Evolutionary conservation across 1,140 invertebrate species (phyloP).

Genomic region (Lasaia peninsularis): DNA sequence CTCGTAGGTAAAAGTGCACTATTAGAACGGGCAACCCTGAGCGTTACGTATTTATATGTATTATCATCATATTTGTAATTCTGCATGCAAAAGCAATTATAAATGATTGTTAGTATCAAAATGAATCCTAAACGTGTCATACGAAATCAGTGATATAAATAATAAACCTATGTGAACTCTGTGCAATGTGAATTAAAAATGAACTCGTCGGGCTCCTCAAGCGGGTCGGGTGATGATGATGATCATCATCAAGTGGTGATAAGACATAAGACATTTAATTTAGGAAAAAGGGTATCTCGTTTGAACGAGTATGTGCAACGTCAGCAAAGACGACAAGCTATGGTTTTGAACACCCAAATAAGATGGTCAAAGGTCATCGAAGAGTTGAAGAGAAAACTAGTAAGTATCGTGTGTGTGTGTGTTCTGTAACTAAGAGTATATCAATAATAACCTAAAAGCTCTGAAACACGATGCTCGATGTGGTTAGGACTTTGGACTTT

Average conservation of each 20-base stretch:
- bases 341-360: constrained; percentile 33
- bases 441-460: neutral
- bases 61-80: neutral
- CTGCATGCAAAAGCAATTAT: neutral
- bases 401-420: constrained; percentile 29
- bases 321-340: constrained; percentile 22
- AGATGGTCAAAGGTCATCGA: constrained; percentile 54
- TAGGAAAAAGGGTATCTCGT: neutral
- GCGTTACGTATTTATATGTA: neutral
- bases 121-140: constrained; percentile 10
- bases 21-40: neutral
- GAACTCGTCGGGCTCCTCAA: neutral
- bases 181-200: neutral
- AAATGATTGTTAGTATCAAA: constrained; percentile 14
- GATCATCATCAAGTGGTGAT: no score
- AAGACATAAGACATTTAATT: constrained; percentile 12
- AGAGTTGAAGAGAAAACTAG: constrained; percentile 46
- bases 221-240: constrained; percentile 29
- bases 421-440: constrained; percentile 18
- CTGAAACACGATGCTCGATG: no score
- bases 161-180: no score
- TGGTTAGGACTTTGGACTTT: no score
- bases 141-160: neutral
- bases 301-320: constrained; percentile 4
- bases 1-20: neutral